Conservation (phyloP, 2,797 vertebrate genomes). For the Threskiornis aethiopicus region DNA sequence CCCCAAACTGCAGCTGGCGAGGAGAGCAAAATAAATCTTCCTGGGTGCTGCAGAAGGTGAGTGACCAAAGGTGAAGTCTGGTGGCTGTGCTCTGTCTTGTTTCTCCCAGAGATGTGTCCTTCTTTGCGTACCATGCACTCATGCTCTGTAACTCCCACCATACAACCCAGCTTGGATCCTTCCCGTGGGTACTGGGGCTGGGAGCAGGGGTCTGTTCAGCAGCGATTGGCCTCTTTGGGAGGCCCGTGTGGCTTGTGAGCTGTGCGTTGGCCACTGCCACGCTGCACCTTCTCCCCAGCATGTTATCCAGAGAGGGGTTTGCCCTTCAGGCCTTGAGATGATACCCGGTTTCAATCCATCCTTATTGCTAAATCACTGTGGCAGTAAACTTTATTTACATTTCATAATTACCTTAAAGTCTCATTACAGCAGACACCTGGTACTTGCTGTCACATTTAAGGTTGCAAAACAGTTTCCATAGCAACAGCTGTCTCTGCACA, state of each 20-base stretch:
- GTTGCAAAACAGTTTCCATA: conserved; percentile 45
- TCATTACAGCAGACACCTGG: conserved; percentile 31
- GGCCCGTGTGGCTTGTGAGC: fast-evolving
- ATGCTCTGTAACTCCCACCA: background rate
- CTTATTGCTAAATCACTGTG: background rate
- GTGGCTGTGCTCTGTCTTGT: background rate
- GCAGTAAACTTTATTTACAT: conserved; percentile 29
- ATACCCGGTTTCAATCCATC: background rate
- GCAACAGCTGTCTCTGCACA: conserved; percentile 20
- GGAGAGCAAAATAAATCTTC: background rate
- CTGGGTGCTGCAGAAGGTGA: background rate
- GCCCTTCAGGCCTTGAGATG: background rate
- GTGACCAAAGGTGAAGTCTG: background rate
- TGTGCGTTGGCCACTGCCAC: fast-evolving
- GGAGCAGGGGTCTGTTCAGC: background rate
- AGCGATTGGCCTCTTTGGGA: background rate
- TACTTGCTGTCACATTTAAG: conserved; percentile 3
- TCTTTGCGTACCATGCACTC: background rate
- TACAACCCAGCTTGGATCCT: background rate
- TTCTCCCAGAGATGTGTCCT: background rate
- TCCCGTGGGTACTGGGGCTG: fast-evolving
- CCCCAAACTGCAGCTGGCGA: background rate
- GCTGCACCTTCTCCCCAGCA: background rate
- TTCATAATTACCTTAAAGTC: conserved; percentile 14
- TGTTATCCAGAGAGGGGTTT: background rate